Evolutionary conservation across 2,797 vertebrate species (phyloP).

Genomic region (Pristis pectinata): DNA sequence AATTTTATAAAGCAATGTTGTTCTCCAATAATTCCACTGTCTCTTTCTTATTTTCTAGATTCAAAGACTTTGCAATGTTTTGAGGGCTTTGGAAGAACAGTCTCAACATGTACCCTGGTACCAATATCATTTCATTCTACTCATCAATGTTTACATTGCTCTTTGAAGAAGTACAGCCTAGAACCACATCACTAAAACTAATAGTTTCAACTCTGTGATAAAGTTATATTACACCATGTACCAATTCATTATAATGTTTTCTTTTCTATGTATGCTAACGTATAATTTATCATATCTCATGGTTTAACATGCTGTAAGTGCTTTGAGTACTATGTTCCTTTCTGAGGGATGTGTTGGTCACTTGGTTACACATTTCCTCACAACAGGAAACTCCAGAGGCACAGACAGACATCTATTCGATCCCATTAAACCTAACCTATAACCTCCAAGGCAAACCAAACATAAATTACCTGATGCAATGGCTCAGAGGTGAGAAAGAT

Average conservation of each 20-base stretch:
- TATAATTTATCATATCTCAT: not conserved
- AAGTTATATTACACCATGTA: not conserved
- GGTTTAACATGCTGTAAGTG: not conserved
- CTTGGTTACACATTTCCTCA: not conserved
- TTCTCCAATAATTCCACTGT: not conserved
- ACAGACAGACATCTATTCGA: not conserved
- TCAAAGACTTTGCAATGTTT: not conserved
- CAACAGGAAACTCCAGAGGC: not conserved
- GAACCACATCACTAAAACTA: not conserved
- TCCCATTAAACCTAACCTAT: conserved; percentile 14
- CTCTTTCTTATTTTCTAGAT: not conserved
- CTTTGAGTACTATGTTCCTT: not conserved
- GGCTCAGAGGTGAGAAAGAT: conserved; percentile 56
- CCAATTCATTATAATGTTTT: not conserved
- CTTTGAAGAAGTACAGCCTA: not conserved
- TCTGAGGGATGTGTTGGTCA: not conserved
- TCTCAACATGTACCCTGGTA: not conserved
- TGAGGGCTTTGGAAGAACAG: conserved; percentile 15
- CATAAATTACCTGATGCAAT: conserved; percentile 52
- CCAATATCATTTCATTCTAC: not conserved
- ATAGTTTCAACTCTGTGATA: not conserved
- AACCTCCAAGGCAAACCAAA: conserved; percentile 49
- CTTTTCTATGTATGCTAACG: not conserved
- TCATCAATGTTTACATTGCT: not conserved
- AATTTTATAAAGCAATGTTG: not conserved